A percentile compares a stretch with the other conserved stretches of the same genome.
Evolutionary conservation across 2,797 vertebrate genomes (phyloP).

Genomic region (Natrix natrix): DNA sequence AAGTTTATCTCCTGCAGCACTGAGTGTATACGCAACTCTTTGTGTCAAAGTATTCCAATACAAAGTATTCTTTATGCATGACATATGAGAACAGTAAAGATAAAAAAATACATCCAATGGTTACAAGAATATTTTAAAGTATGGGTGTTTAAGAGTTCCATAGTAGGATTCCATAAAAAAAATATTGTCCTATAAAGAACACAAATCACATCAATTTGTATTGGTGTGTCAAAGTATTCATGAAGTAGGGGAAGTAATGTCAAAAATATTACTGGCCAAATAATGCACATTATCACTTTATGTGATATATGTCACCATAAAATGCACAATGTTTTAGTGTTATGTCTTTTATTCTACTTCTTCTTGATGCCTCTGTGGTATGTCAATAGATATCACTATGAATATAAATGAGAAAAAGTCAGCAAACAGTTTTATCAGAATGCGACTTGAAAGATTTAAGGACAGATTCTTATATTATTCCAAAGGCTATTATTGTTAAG

Average conservation of each 20-base stretch:
- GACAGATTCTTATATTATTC: background rate
- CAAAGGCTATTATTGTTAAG: background rate
- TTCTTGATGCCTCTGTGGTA: background rate
- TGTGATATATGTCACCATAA: background rate
- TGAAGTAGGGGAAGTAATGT: background rate
- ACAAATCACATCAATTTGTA: background rate
- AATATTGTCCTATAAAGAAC: background rate
- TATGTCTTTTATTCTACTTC: background rate
- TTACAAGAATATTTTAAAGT: background rate
- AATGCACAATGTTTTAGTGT: background rate
- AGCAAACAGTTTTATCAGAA: background rate
- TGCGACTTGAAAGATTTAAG: background rate
- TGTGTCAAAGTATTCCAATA: background rate
- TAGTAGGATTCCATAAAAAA: background rate
- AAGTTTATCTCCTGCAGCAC: background rate
- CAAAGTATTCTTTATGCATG: background rate
- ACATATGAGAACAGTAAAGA: background rate
- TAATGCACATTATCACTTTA: background rate
- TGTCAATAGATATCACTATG: background rate
- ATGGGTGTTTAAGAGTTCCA: background rate
- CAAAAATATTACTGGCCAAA: background rate
- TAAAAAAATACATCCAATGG: background rate
- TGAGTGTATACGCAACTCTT: background rate
- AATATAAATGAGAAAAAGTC: background rate
- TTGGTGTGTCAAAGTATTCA: background rate